Percentiles rank a stretch among this genome's conserved stretches.
Conservation (phyloP, 1,140 invertebrate species). For the Calosoma granatense region DNA sequence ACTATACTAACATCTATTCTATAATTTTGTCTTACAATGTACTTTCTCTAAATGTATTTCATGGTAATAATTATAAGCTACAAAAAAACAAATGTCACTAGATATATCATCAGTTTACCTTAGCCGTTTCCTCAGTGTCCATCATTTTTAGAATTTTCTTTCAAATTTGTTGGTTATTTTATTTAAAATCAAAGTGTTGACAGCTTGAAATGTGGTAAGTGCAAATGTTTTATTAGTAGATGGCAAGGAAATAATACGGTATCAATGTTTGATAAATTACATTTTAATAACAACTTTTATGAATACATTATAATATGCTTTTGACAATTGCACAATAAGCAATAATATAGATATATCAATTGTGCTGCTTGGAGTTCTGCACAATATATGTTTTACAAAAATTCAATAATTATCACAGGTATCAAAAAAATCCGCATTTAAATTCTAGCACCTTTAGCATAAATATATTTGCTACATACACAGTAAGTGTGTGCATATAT, state of each 20-base stretch:
- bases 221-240: background rate
- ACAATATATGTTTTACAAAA: slow-evolving; percentile 5
- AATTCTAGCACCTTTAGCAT: slow-evolving; percentile 4
- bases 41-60: slow-evolving; percentile 1
- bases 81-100: too few species aligned
- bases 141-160: too few species aligned
- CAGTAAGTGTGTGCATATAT: too few species aligned
- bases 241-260: background rate
- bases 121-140: too few species aligned
- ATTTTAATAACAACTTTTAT: slow-evolving; percentile 5
- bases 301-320: background rate
- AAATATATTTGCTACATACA: too few species aligned
- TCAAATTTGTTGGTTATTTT: too few species aligned
- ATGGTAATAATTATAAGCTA: slow-evolving; percentile 3
- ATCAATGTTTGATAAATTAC: slow-evolving; percentile 7
- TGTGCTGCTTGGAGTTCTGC: background rate
- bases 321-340: slow-evolving; percentile 1
- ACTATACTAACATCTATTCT: slow-evolving; percentile 7
- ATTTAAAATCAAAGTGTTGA: too few species aligned
- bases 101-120: too few species aligned
- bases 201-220: too few species aligned
- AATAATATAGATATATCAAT: background rate
- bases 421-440: background rate
- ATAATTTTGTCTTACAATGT: slow-evolving; percentile 2
- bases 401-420: slow-evolving; percentile 2